These are phyloP conservation scores for Cassiopea xamachana DNA, from an alignment of 30 jellyfish, hydroid and myxozoan genomes.

Conservation along the genomic window DNA sequence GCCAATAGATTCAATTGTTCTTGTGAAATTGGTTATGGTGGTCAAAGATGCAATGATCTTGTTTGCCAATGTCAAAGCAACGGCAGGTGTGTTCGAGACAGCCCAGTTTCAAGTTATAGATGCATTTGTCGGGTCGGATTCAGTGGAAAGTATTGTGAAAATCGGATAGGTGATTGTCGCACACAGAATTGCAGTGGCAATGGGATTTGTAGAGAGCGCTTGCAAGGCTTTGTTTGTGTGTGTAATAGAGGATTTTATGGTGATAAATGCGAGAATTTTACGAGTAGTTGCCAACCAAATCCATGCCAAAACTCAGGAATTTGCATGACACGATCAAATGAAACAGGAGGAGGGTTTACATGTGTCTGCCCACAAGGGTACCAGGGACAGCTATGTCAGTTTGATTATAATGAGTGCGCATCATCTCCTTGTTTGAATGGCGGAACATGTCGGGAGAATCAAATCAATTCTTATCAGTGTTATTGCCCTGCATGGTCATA, in stretches of 20 bases:
- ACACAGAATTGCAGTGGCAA: conserved; percentile 67
- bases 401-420: conserved; percentile 78
- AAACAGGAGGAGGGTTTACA: conserved; percentile 49
- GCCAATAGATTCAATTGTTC: conserved; percentile 45
- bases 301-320: conserved; percentile 75
- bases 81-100: conserved; percentile 85
- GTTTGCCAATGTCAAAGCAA: conserved; percentile 76
- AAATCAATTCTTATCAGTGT: conserved; percentile 53
- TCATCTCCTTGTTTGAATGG: conserved; percentile 76
- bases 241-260: conserved; percentile 71
- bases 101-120: conserved; percentile 18
- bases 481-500: conserved; percentile 68
- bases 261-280: conserved; percentile 11
- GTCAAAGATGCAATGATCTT: conserved; percentile 67
- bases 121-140: conserved; percentile 84
- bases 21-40: conserved; percentile 84
- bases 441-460: conserved; percentile 78
- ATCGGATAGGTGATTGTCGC: conserved; percentile 60
- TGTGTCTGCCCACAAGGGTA: conserved; percentile 77
- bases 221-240: conserved; percentile 76
- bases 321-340: conserved; percentile 56
- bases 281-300: conserved; percentile 50
- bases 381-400: conserved; percentile 82
- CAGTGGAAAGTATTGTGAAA: conserved; percentile 67
- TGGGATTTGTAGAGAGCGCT: conserved; percentile 75